Conservation (phyloP, 2,113 vertebrate species). For the Lophius piscatorius region DNA sequence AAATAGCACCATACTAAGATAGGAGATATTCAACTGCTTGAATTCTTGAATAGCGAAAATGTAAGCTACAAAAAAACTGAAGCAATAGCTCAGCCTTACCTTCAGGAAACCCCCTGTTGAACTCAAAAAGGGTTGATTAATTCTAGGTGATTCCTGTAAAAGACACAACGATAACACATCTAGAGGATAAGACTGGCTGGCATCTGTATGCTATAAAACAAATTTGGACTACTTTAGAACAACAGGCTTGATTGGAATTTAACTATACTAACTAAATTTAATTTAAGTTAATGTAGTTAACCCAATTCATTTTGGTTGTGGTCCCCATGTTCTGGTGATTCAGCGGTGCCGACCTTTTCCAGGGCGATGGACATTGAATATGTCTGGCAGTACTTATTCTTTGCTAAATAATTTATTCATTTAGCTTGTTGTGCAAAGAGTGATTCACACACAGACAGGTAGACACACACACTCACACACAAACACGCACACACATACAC, state of each 20-base stretch:
- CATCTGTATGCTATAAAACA: constrained; percentile 13
- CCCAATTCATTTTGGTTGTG: too few relatives aligned
- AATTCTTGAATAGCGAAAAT: background rate
- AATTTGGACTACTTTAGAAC: constrained; percentile 14
- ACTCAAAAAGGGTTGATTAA: background rate
- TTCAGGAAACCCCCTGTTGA: background rate
- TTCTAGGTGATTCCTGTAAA: constrained; percentile 16
- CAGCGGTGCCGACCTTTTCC: constrained; percentile 37
- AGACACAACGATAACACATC: background rate
- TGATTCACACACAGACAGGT: constrained; percentile 6
- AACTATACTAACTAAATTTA: constrained; percentile 35
- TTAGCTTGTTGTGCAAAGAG: constrained; percentile 51
- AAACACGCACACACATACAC: constrained; percentile 4
- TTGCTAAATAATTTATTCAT: constrained; percentile 67
- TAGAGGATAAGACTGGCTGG: background rate
- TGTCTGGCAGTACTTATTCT: constrained; percentile 36
- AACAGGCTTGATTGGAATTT: constrained; percentile 38
- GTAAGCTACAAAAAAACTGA: background rate
- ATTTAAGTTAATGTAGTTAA: constrained; percentile 27
- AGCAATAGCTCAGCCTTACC: too few relatives aligned
- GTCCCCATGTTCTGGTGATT: background rate
- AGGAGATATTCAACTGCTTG: too few relatives aligned
- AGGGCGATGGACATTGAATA: constrained; percentile 56
- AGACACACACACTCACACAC: background rate
- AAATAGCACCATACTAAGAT: background rate